Evolutionary conservation across 2,888 invertebrate genomes (phyloP), one percentile per base, ranked within the genome.

Genomic region (Sussaba pulchella): DNA sequence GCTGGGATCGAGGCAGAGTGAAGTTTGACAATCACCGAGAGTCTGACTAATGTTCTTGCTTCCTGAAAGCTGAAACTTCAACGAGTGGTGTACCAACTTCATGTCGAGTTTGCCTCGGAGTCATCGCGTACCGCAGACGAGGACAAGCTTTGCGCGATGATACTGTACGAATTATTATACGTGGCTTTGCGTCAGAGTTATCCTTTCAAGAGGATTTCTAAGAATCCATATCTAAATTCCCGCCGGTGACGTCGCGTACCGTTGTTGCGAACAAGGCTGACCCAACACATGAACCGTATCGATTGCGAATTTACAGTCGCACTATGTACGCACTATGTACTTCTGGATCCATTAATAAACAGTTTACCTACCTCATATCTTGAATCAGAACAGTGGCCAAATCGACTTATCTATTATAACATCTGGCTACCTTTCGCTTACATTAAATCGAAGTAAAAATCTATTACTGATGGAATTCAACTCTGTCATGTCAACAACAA

Each of bases 21-120:
- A 88, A 88, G 86, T 88, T 88, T 74, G 52, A 69, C 78, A 81
- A 78, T 77, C 78, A 73, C 73, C 61, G 73, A 76, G 82, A 83
- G 84, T 85, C 83, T 82, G 81, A 83, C 76, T 84, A 85, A 86
- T 84, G 86, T 81, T 75, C 54, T 74, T n/a, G n/a, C n/a, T 64
- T 77, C 59, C 72, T 61, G 66, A 75, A 86, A 84, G 76, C 82
- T 61, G 82, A 76, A 87, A 84, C 81, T 79, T 85, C 73, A 52
- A 67, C 67, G 50, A 59, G 19, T 41, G 82, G 66, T 43, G 70
- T 64, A 41, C 24, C 50, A 81, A 77, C 67, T 77, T 77, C n/a
- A 10, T 24, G 79, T 66, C 77, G 69, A 77, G 72, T 81, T 80
- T 67, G 41, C 17, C 17, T 26, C 70, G 47, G 63, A 50, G 79